Percentiles rank a stretch among this genome's conserved stretches.
Conservation (phyloP, 2,113 vertebrate genomes). For the Octodon degus region DNA sequence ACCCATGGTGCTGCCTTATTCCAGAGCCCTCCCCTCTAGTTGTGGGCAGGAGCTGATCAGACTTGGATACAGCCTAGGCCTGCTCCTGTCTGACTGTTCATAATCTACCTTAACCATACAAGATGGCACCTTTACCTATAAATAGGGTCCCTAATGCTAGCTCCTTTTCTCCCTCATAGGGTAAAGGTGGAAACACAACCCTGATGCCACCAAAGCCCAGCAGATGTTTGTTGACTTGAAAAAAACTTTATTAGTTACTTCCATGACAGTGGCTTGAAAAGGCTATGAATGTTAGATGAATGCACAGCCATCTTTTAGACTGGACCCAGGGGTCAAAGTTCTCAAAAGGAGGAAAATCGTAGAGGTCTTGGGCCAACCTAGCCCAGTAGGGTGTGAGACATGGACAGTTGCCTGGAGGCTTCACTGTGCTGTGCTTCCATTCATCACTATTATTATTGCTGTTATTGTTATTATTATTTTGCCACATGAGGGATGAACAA, state of each 20-base stretch:
- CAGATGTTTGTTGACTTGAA: neutral
- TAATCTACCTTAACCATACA: neutral
- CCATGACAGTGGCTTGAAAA: neutral
- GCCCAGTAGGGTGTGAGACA: neutral
- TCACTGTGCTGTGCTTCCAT: neutral
- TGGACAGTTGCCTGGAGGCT: neutral
- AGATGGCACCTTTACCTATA: neutral
- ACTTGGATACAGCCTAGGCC: neutral
- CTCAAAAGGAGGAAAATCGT: neutral
- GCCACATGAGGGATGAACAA: neutral
- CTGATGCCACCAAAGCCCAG: neutral
- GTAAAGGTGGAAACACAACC: neutral
- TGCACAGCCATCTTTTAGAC: neutral
- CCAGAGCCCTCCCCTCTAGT: neutral
- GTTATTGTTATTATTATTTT: neutral
- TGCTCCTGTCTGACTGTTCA: neutral
- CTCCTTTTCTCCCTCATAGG: too few relatives aligned
- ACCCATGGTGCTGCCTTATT: accelerated
- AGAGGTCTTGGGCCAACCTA: neutral
- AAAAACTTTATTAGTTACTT: neutral
- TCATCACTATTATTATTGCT: neutral
- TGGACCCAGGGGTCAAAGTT: neutral
- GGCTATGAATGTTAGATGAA: neutral
- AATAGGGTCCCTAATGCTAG: neutral
- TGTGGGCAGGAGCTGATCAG: neutral